Evolutionary conservation across 2,888 invertebrate species (phyloP), one percentile per base, ranked within the genome.

Genomic region (Tenodera sinensis): DNA sequence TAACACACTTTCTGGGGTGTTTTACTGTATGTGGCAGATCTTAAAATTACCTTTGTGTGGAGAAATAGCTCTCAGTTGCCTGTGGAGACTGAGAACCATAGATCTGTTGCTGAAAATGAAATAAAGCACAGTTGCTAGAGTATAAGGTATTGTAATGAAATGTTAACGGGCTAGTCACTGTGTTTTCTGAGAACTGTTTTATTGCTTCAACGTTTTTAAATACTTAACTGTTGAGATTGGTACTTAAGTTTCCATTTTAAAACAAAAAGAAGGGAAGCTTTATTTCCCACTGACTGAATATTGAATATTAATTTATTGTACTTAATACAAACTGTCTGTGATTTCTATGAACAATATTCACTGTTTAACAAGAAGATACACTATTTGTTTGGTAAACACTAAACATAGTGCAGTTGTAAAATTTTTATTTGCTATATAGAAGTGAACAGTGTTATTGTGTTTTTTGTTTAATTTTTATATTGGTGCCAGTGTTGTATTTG

Each of bases 241-340:
- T 85, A 47, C 47, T 27, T 85, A 28, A 85, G 42, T 85, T 34
- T 85, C 34, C n/a, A 34, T 34, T 34, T n/a, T 42, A n/a, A 47
- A 47, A 85, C 25, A 9, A 47, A 47, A 27, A 85, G 34, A 34
- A 6, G 85, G 47, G 34, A 85, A 71, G 25, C 6, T 1, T 20
- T 6, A 4, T 71, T 88, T 88, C 88, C 88, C n/a, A n/a, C 71
- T 84, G 88, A 88, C 88, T 88, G 88, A 88, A 84, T 88, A 83
- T 54, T 88, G 83, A 81, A 42, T 87, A 89, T 83, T 84, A 54
- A 81, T 28, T 87, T 82, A 71, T 89, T 89, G 87, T 89, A 89
- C 89, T 88, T 87, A 87, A 89, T 27, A 84, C n/a, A 84, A 84
- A 47, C 28, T 89, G 88, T 88, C 83, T 89, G 89, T 89, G 89